Percentiles rank a stretch among this genome's conserved stretches.
These are phyloP conservation scores for Grallaria varia DNA, from an alignment of 2,113 vertebrate genomes.

Conservation along the genomic window DNA sequence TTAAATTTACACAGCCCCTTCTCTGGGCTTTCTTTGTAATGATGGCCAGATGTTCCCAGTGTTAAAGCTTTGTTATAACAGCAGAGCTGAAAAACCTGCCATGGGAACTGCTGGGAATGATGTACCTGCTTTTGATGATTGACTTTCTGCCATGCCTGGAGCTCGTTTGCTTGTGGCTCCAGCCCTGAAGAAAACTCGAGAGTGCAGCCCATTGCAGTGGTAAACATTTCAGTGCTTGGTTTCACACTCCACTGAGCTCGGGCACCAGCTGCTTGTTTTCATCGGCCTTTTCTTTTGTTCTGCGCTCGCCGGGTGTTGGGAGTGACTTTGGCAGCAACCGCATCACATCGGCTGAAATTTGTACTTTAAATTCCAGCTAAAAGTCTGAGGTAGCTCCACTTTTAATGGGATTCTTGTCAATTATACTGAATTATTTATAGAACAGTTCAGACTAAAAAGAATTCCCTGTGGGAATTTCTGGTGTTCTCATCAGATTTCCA, in stretches of 20 bases:
- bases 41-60: background rate
- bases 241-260: background rate
- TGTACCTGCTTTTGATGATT: background rate
- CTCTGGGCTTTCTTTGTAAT: background rate
- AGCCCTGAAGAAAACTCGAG: background rate
- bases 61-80: background rate
- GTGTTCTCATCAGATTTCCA: background rate
- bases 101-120: rapidly evolving
- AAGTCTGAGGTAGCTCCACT: background rate
- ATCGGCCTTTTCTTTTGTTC: background rate
- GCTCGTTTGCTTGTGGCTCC: background rate
- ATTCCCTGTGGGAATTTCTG: background rate
- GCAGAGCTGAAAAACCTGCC: background rate
- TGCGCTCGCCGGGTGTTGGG: background rate
- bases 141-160: background rate
- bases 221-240: background rate
- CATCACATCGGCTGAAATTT: background rate
- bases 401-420: background rate
- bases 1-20: background rate
- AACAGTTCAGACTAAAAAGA: background rate
- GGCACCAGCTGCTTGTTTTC: background rate
- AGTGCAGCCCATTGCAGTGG: background rate
- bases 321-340: background rate
- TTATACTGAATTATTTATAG: background rate
- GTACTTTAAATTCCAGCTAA: background rate